Evolutionary conservation across 2,888 invertebrate genomes (phyloP).

Genomic region (Cataglyphis altisquamis): DNA sequence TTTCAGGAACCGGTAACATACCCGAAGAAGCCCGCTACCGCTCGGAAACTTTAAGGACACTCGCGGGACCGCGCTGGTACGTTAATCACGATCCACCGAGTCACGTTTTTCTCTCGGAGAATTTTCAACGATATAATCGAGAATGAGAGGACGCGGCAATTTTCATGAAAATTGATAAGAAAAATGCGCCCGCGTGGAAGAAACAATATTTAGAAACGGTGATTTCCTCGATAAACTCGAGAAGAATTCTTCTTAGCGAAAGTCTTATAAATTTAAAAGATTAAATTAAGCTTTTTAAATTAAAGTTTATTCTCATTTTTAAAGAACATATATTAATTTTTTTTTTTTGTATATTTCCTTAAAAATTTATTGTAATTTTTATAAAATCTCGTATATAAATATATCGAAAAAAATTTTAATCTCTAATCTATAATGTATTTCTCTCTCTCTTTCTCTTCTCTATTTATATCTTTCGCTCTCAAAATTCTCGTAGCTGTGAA

Average conservation of each 20-base stretch:
- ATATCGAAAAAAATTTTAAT: background rate
- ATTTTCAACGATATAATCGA: constrained; percentile 11
- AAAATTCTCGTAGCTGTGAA: background rate
- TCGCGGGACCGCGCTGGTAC: background rate
- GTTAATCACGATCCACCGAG: constrained; percentile 30
- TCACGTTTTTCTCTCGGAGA: constrained; percentile 11
- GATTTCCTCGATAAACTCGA: background rate
- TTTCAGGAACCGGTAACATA: constrained; percentile 8
- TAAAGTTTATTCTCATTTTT: background rate
- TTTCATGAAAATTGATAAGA: constrained; percentile 8
- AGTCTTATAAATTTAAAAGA: background rate
- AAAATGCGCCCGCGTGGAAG: background rate
- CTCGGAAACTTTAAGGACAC: constrained; percentile 14
- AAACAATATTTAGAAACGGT: background rate
- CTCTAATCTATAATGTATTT: background rate
- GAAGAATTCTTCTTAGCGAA: background rate
- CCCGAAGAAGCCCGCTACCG: constrained; percentile 11
- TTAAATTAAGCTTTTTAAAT: background rate
- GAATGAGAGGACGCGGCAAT: background rate
- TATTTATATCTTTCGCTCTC: constrained; percentile 7
- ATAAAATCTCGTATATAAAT: background rate
- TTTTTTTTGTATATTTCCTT: background rate
- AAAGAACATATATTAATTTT: background rate
- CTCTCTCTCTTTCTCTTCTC: background rate
- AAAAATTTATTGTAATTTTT: background rate